Evolutionary conservation across 2,888 invertebrate genomes (phyloP).

Genomic region (Tenthredo livida): DNA sequence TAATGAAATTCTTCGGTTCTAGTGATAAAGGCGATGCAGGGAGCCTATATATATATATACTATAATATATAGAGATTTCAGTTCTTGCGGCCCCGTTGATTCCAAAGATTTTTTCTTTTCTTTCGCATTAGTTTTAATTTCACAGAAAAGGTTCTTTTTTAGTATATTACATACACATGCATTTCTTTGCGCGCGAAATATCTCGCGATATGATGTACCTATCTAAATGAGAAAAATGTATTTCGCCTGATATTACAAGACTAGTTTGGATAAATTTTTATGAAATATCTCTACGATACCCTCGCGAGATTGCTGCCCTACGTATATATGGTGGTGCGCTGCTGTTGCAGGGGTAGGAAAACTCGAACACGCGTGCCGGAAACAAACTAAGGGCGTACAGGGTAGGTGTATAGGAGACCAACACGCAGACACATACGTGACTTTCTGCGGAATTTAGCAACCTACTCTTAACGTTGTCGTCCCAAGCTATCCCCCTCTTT

Average conservation of each 20-base stretch:
- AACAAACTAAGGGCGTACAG: not conserved
- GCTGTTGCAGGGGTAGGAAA: not conserved
- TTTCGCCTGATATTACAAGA: not conserved
- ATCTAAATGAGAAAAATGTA: too few relatives aligned
- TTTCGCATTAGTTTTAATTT: too few relatives aligned
- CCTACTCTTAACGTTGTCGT: slow-evolving; percentile 28
- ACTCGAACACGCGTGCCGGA: slow-evolving; percentile 11
- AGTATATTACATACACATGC: too few relatives aligned
- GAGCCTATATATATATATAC: not conserved
- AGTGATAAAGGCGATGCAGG: not conserved
- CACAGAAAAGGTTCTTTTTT: too few relatives aligned
- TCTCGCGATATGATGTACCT: too few relatives aligned
- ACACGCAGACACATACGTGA: not conserved
- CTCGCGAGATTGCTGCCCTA: not conserved
- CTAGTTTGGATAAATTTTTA: not conserved
- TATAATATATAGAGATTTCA: too few relatives aligned
- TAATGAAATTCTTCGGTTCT: slow-evolving; percentile 9
- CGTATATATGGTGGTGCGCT: too few relatives aligned
- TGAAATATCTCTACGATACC: slow-evolving; percentile 10
- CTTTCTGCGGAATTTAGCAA: slow-evolving; percentile 28
- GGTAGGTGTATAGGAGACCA: not conserved
- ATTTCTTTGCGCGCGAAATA: too few relatives aligned
- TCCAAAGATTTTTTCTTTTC: too few relatives aligned
- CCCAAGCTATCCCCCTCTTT: not conserved
- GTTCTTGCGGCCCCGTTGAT: too few relatives aligned